Evolutionary conservation across 1,140 invertebrate genomes (phyloP).

Genomic region (Drosophila kikkawai): DNA sequence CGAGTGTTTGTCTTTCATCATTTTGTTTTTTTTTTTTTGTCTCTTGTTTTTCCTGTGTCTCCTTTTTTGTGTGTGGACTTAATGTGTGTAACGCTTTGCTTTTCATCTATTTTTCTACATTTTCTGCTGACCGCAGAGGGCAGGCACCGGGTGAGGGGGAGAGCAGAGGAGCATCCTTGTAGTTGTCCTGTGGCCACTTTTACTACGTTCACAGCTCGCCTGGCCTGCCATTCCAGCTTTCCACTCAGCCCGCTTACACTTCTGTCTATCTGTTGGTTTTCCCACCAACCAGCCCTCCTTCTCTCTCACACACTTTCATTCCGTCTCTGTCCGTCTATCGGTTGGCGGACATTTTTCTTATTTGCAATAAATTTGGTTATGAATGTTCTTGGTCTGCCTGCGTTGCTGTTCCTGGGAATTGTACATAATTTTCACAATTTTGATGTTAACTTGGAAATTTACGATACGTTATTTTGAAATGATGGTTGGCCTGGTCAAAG

Average conservation of each 20-base stretch:
- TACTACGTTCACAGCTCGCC: constrained; percentile 46
- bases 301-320: constrained; percentile 4
- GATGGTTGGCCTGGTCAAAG: constrained; percentile 52
- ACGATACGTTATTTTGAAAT: constrained; percentile 82
- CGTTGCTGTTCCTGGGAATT: constrained; percentile 67
- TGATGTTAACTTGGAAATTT: constrained; percentile 84
- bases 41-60: constrained; percentile 34
- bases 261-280: constrained; percentile 39
- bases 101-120: constrained; percentile 73
- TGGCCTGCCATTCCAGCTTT: constrained; percentile 50
- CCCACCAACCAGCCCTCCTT: background rate
- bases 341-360: constrained; percentile 82
- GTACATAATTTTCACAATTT: constrained; percentile 84
- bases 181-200: constrained; percentile 62
- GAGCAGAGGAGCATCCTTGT: constrained; percentile 32
- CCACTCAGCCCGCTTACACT: constrained; percentile 28
- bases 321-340: constrained; percentile 51
- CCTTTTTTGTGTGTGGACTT: constrained; percentile 58
- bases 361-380: constrained; percentile 85
- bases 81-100: constrained; percentile 80
- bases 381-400: constrained; percentile 71
- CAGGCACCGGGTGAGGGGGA: constrained; percentile 15
- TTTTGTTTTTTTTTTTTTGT: constrained; percentile 48
- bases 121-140: constrained; percentile 73
- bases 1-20: constrained; percentile 85